Percentiles rank a stretch among this genome's conserved stretches.
Evolutionary conservation across 1,140 invertebrate genomes (phyloP).

Genomic region (Calycopis cecrops): DNA sequence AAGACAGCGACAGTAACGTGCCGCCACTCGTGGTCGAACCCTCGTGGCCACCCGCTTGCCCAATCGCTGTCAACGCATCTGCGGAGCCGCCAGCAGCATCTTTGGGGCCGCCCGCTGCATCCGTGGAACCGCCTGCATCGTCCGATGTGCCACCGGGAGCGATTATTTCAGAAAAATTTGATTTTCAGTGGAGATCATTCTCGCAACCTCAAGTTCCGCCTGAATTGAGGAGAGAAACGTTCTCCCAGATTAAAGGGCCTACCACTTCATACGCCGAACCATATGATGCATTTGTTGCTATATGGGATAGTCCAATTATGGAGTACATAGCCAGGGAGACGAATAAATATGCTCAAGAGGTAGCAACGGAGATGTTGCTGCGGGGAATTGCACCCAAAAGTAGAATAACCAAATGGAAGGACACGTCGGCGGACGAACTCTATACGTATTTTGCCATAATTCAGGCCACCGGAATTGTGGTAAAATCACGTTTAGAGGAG

Average conservation of each 20-base stretch:
- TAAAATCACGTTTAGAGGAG: slow-evolving; percentile 9
- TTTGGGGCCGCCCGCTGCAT: too few relatives aligned
- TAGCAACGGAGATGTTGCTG: too few relatives aligned
- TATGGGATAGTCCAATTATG: slow-evolving; percentile 26
- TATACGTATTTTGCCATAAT: slow-evolving; percentile 11
- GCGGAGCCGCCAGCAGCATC: too few relatives aligned
- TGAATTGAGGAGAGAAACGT: too few relatives aligned
- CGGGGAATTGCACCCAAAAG: too few relatives aligned
- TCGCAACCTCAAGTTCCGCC: too few relatives aligned
- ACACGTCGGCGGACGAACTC: slow-evolving; percentile 1
- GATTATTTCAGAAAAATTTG: neutral
- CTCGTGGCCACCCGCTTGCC: too few relatives aligned
- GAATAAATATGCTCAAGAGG: slow-evolving; percentile 26
- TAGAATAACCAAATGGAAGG: neutral
- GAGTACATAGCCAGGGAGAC: slow-evolving; percentile 22
- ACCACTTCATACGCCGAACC: slow-evolving; percentile 10
- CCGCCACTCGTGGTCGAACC: too few relatives aligned
- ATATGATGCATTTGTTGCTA: slow-evolving; percentile 18
- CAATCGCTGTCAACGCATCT: too few relatives aligned
- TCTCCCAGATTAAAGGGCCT: slow-evolving; percentile 9
- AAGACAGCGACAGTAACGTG: too few relatives aligned
- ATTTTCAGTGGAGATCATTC: neutral
- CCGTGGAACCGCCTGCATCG: too few relatives aligned
- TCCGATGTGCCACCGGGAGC: too few relatives aligned
- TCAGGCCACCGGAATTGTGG: slow-evolving; percentile 10